Percentiles rank a stretch among this genome's conserved stretches.
phyloP scores from a whole-genome alignment of 2,797 vertebrate species.

The Mormyrus proboscirostris region DNA sequence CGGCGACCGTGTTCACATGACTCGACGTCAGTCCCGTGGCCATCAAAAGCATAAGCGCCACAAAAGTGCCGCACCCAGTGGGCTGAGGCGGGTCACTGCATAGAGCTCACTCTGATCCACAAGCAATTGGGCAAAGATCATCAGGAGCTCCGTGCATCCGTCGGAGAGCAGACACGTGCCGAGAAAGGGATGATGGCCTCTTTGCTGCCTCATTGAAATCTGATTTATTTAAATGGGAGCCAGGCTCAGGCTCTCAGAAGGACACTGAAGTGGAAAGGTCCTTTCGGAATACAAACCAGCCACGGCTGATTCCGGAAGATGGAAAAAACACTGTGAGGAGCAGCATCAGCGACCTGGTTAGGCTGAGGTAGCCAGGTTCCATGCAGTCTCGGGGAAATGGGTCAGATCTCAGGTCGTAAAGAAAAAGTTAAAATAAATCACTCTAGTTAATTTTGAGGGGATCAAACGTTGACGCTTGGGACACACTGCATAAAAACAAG shows the following conservation, averaged over 20 bases:
- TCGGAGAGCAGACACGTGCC: not conserved
- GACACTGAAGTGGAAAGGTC: constrained; percentile 16
- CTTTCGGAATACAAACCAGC: constrained; percentile 21
- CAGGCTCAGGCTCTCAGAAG: constrained; percentile 18
- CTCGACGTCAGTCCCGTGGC: not conserved
- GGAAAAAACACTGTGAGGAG: constrained; percentile 7
- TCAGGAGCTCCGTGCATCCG: constrained; percentile 17
- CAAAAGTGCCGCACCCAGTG: constrained; percentile 33
- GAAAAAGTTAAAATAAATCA: constrained; percentile 6
- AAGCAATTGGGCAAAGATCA: constrained; percentile 33
- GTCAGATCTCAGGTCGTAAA: not conserved
- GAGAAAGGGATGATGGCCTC: constrained; percentile 23
- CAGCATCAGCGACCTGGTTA: not conserved
- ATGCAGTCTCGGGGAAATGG: not conserved
- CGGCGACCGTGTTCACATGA: not conserved
- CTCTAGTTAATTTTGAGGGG: not conserved
- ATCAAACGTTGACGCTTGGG: not conserved
- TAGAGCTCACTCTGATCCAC: constrained; percentile 31
- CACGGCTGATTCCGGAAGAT: not conserved
- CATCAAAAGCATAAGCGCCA: constrained; percentile 26
- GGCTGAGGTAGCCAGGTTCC: not conserved
- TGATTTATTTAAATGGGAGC: constrained; percentile 29
- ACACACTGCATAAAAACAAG: not conserved
- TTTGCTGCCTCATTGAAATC: constrained; percentile 24
- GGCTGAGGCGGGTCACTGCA: constrained; percentile 27